phyloP scores from a whole-genome alignment of 2,888 invertebrate species.

The Philereme vetulata region DNA sequence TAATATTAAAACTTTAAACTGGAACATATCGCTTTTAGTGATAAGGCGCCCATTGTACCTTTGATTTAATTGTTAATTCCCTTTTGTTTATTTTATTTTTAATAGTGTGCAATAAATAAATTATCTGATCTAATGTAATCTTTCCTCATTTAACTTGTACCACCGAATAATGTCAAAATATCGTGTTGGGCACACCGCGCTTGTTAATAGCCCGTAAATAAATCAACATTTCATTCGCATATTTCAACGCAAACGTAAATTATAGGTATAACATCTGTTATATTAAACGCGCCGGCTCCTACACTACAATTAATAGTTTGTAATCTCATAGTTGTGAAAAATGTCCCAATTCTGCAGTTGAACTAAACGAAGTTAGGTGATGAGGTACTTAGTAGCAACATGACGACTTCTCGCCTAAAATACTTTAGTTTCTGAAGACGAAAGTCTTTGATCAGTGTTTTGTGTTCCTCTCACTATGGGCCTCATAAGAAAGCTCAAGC shows the following conservation, averaged over 20 bases:
- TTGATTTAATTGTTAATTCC: no score
- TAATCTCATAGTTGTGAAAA: slow-evolving; percentile 14
- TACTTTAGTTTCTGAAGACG: no score
- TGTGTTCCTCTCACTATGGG: no score
- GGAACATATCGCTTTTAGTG: no score
- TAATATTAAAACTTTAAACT: no score
- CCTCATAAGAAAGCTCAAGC: no score
- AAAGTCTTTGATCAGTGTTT: no score
- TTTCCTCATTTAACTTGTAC: slow-evolving; percentile 2
- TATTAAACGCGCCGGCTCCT: slow-evolving; percentile 26
- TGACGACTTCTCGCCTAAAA: no score
- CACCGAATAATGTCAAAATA: slow-evolving; percentile 14
- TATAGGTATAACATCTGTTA: slow-evolving; percentile 22
- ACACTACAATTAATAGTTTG: slow-evolving; percentile 22
- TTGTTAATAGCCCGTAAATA: slow-evolving; percentile 26
- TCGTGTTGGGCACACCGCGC: slow-evolving; percentile 13
- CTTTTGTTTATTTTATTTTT: no score
- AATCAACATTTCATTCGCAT: slow-evolving; percentile 27
- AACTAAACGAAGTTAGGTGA: neutral
- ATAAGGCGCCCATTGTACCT: no score
- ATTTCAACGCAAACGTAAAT: slow-evolving; percentile 20
- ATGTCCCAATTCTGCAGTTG: neutral
- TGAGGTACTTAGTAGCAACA: no score
- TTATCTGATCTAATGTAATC: neutral
- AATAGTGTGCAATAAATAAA: no score